These are phyloP conservation scores for Arge pagana DNA, from an alignment of 2,888 invertebrate genomes.

Conservation along the genomic window DNA sequence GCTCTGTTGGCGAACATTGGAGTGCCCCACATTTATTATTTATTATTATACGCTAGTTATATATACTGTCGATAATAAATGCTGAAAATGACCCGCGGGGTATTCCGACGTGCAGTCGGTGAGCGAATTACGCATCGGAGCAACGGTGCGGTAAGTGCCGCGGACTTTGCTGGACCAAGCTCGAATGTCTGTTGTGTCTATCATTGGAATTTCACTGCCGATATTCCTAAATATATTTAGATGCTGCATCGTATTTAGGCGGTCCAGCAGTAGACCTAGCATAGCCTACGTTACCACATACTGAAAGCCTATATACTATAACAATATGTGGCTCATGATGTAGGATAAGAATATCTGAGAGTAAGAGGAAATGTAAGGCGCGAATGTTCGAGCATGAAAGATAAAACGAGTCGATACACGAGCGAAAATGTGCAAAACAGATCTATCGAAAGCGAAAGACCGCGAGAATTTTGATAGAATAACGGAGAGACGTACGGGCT, in stretches of 20 bases:
- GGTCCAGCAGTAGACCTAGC: conserved; percentile 47
- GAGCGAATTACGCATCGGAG: conserved; percentile 32
- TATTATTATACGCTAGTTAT: not conserved
- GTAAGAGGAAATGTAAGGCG: conserved; percentile 19
- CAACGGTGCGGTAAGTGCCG: conserved; percentile 34
- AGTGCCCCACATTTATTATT: conserved; percentile 2
- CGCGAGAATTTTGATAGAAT: too few species aligned
- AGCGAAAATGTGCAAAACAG: too few species aligned
- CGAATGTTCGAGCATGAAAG: too few species aligned
- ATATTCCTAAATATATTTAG: conserved; percentile 53
- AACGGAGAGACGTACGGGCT: too few species aligned
- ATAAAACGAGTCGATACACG: too few species aligned
- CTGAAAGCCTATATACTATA: conserved; percentile 50
- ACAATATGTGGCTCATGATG: conserved; percentile 42
- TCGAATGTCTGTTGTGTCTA: conserved; percentile 50
- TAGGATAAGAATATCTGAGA: conserved; percentile 38
- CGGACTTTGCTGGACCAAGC: conserved; percentile 37
- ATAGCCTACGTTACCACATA: conserved; percentile 46
- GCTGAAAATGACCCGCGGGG: conserved; percentile 8
- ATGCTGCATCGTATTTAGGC: conserved; percentile 44
- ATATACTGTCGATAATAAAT: conserved; percentile 2
- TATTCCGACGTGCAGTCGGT: conserved; percentile 13
- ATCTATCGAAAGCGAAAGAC: too few species aligned
- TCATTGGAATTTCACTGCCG: conserved; percentile 59
- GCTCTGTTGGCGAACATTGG: conserved; percentile 1